Evolutionary conservation across 2,797 vertebrate species (phyloP), one percentile per base, ranked within the genome.

Genomic region (Ambastaia sidthimunki): DNA sequence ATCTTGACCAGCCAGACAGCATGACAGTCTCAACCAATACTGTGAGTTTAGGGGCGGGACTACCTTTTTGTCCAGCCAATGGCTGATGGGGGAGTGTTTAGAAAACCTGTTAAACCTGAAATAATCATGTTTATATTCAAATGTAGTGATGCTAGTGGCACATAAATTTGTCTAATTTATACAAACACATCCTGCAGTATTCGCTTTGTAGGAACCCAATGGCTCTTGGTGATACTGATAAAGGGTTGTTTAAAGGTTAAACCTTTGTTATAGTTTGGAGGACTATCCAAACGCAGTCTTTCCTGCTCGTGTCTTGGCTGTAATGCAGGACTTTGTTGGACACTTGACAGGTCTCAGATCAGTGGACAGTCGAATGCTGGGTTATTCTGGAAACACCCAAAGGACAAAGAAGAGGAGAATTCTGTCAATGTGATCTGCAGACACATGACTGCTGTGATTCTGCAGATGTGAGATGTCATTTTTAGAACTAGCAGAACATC

Each of bases 341-440:
- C 41, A 44, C 41, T 10, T 0, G 18, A 23, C 60, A 5, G 59
- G 16, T 81, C 67, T 81, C 73, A 76, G 80, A 81, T 81, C 73
- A 70, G 57, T 11, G 15, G 25, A 70, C 25, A 52, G 47, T 47
- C 19, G 1, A 70, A 28, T 12, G 4, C 37, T 19, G 44, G 70
- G 59, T 10, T n/a, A 19, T 60, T 80, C 71, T 71, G 57, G 28
- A 71, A 76, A 77, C 59, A 65, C 31, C 69, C 47, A 66, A 44
- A 9, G 60, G 68, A 71, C 28, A 70, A 47, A 57, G 9, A 44
- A 44, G 68, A 28, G 10, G 21, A 28, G 9, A 1, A 23, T 65
- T 28, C 50, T 25, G 16, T 37, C 55, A 54, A 80, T 74, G 74
- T 21, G 34, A 73, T 63, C 60, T 71, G 78, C 78, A 80, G 82